Base-by-base conservation (phyloP, 2,113 vertebrate species). In the Barbus barbus region DNA sequence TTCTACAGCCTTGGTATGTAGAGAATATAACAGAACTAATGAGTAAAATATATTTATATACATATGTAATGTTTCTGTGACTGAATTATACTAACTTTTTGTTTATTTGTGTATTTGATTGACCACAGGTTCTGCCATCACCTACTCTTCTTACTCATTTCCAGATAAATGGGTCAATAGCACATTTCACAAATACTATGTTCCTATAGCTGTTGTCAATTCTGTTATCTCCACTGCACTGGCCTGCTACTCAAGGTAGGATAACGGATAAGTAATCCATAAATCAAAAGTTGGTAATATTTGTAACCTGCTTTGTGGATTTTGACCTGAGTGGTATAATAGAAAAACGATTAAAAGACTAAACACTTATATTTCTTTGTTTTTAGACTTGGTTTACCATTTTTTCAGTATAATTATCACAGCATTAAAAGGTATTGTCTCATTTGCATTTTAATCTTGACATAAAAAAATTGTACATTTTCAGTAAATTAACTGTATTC, bases 191-290 rank as follows among this genome's bases (percentile, higher is more conserved):
- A 90, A 7, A 8, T 93, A 76, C 80, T 99, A 95, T 24, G 26
- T 97, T 46, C 84, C 92, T 67, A 7, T 94, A 0, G 93, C 96
- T 0, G 90, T 95, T 81, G 0, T 96, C 3, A 98, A 98, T 92
- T 92, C 96, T 0, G 0, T 92, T 1, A 0, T 97, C 48, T 95
- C 95, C 91, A 98, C 95, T 0, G 33, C 85, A 28, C 86, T 99
- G 3, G 90, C 97, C 91, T 99, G 98, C 92, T 98, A 96, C 58
- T 98, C 97, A 93, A 96, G 97, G 98, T 99, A 91, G 33, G 85
- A 65, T 67, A 0, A n/a, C 91, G 33, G 85, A 65, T 67, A 0
- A n/a, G 46, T 61, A 24, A 31, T 44, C n/a, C 9, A 61, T 77
- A 46, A 26, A 28, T 46, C 31, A 71, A 38, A 33, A 33, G 0